A percentile compares a stretch with the other conserved stretches of the same genome.
Evolutionary conservation across 2,797 vertebrate genomes (phyloP).

Genomic region (Phataginus tricuspis): DNA sequence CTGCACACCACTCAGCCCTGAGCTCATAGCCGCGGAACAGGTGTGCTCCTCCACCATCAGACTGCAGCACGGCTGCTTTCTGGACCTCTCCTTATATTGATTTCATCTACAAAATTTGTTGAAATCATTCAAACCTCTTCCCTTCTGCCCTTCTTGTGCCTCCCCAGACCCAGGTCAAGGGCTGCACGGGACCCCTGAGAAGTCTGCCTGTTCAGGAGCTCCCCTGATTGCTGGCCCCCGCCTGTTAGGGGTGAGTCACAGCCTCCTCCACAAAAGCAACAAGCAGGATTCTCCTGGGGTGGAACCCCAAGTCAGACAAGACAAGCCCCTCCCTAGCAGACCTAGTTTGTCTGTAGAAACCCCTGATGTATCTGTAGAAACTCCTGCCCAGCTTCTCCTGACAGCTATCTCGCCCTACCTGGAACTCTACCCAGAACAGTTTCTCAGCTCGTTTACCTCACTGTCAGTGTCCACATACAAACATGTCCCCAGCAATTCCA

Average conservation of each 20-base stretch:
- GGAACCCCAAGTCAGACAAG: background rate
- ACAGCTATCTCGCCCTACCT: background rate
- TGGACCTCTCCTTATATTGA: background rate
- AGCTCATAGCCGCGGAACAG: background rate
- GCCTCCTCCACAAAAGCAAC: background rate
- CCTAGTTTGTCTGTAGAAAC: background rate
- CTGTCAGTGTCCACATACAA: background rate
- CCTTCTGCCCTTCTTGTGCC: background rate
- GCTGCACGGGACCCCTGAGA: background rate
- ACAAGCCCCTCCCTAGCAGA: background rate
- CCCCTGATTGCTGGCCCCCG: background rate
- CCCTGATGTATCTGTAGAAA: background rate
- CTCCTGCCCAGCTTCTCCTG: background rate
- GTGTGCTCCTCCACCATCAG: fast-evolving
- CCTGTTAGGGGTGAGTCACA: background rate
- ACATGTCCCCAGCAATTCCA: background rate
- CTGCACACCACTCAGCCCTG: fast-evolving
- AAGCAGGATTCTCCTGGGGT: background rate
- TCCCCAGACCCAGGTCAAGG: background rate
- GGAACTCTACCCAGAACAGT: background rate
- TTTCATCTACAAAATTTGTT: background rate
- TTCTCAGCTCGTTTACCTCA: background rate
- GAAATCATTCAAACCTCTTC: background rate
- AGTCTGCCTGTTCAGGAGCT: background rate
- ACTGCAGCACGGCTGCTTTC: background rate